Percentiles rank a stretch among this genome's conserved stretches.
Conservation (phyloP, 2,888 invertebrate species). For the Limnephilus lunatus region DNA sequence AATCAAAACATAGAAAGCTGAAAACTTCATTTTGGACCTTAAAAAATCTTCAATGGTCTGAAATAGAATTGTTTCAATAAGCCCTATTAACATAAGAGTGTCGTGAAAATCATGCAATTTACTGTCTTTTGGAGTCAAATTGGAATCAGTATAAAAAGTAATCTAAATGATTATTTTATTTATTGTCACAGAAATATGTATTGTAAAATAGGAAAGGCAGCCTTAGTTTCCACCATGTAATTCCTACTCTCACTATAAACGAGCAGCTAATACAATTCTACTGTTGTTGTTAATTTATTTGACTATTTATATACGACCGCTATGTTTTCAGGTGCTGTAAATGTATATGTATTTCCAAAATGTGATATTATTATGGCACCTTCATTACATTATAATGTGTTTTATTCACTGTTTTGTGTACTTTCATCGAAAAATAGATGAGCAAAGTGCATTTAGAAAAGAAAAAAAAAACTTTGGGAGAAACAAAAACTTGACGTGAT, state of each 20-base stretch:
- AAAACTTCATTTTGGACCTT: no score
- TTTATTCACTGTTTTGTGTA: neutral
- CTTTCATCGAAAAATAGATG: neutral
- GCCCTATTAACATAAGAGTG: neutral
- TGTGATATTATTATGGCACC: neutral
- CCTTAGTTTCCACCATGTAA: neutral
- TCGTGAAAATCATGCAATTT: neutral
- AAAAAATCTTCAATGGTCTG: neutral
- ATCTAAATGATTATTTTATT: neutral
- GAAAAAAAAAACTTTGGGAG: neutral
- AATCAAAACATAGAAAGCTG: no score
- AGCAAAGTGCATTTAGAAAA: neutral
- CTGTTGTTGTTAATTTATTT: neutral
- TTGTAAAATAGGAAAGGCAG: neutral
- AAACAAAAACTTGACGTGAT: neutral
- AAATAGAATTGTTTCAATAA: neutral
- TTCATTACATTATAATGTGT: neutral
- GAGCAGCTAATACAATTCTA: neutral
- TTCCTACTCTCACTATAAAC: neutral
- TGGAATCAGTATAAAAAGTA: neutral
- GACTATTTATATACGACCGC: neutral
- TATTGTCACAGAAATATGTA: neutral
- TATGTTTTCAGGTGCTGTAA: neutral
- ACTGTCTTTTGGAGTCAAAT: neutral
- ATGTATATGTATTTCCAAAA: neutral